A percentile compares a stretch with the other conserved stretches of the same genome.
Evolutionary conservation across 1,140 invertebrate genomes (phyloP).

Genomic region (Drosophila busckii): DNA sequence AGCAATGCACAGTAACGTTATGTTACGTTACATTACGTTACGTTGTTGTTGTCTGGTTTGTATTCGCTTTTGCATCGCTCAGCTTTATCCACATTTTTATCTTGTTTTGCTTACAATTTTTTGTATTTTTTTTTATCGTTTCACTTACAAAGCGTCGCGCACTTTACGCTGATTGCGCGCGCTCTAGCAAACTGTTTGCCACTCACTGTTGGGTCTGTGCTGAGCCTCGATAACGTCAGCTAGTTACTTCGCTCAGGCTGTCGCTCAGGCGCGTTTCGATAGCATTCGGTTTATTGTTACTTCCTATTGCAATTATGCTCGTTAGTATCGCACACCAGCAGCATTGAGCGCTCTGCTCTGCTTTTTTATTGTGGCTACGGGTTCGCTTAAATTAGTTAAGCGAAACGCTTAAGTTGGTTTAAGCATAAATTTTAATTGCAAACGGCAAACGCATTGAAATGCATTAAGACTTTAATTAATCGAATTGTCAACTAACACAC

Average conservation of each 20-base stretch:
- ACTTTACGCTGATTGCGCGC: conserved; percentile 74
- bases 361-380: too few relatives aligned
- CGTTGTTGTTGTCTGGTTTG: not conserved
- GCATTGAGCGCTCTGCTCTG: not conserved
- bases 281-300: conserved; percentile 75
- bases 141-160: conserved; percentile 72
- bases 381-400: too few relatives aligned
- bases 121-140: conserved; percentile 49
- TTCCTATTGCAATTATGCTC: conserved; percentile 74
- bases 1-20: conserved; percentile 13
- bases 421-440: too few relatives aligned
- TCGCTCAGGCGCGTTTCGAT: conserved; percentile 52
- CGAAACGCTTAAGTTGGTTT: too few relatives aligned
- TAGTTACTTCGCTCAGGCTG: not conserved
- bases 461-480: too few relatives aligned
- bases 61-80: conserved; percentile 3
- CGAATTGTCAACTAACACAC: conserved; percentile 15
- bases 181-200: conserved; percentile 61
- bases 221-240: conserved; percentile 1
- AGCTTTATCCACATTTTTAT: not conserved
- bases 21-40: too few relatives aligned
- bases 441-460: too few relatives aligned
- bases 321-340: conserved; percentile 59
- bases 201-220: not conserved
- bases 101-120: not conserved